Base-by-base conservation (phyloP, 2,113 vertebrate species). In the Syrrhaptes paradoxus region DNA sequence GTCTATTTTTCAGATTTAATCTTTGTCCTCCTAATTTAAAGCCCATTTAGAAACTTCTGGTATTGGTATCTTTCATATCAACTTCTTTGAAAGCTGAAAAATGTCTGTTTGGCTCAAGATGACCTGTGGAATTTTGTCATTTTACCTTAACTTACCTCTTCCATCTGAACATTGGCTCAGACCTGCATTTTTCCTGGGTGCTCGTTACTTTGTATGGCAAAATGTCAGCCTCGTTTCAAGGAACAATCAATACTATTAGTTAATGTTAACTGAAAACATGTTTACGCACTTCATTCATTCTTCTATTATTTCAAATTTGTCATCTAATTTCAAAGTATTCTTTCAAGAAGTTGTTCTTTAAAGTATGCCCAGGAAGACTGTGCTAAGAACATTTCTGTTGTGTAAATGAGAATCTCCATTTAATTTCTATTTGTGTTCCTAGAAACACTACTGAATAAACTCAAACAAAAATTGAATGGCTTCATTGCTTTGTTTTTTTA, bases 371-470 rank as follows among this genome's bases (percentile, higher is more conserved):
- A 62, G 22, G 21, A 68, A 82, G 4, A 28, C 7, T 6, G 49
- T 17, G 11, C 28, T 75, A 75, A 51, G 46, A 43, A 61, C 8
- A 36, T 31, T 80, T 32, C 32, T 68, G 28, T 65, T 29, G 15
- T 21, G 10, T 29, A 80, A 81, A 25, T 51, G 31, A 41, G 38
- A 78, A 70, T 21, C 72, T 54, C 12, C 54, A 68, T 73, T 91
- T 41, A 13, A 58, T 89, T 92, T 77, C 67, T 25, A 11, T 49
- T 67, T 32, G 43, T 74, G 29, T 83, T 59, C 49, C 77, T 89
- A 87, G 79, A 91, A 96, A 94, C 68, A 75, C 8, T 46, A 45
- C 34, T 26, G n/a, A 91, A 75, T 61, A 94, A 78, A 90, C 7
- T n/a, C 26, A 89, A 70, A 73, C 48, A 79, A 85, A 70, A 86